phyloP scores from a whole-genome alignment of 2,797 vertebrate genomes.

The Triplophysa yarkandensis region DNA sequence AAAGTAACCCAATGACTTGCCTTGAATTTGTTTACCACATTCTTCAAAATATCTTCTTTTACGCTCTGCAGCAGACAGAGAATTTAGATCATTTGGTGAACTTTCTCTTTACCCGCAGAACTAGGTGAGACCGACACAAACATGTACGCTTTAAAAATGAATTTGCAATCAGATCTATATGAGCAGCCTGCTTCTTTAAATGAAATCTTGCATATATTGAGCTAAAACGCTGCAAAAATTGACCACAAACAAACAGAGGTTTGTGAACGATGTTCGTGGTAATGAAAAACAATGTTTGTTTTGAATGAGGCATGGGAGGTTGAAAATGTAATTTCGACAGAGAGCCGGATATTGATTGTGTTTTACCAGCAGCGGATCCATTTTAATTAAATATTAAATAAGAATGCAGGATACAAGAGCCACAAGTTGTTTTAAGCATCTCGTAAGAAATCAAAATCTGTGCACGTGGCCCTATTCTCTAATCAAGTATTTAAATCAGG shows the following conservation, averaged over 20 bases:
- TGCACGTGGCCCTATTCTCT: slow-evolving; percentile 65
- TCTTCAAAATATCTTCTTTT: no score
- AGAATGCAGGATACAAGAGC: slow-evolving; percentile 68
- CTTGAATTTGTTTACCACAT: no score
- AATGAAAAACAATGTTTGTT: slow-evolving; percentile 74
- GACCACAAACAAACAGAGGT: slow-evolving; percentile 51
- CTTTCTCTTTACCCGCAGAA: no score
- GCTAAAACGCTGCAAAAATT: slow-evolving; percentile 49
- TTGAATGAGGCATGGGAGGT: slow-evolving; percentile 74
- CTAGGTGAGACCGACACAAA: background rate
- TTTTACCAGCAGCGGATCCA: slow-evolving; percentile 79
- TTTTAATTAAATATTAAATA: slow-evolving; percentile 85
- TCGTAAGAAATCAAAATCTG: slow-evolving; percentile 80
- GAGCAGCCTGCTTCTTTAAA: background rate
- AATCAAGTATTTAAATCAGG: slow-evolving; percentile 74
- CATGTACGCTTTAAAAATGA: background rate
- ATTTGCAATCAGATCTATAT: slow-evolving; percentile 11
- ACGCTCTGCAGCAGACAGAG: no score
- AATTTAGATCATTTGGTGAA: no score
- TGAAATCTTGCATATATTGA: slow-evolving; percentile 39
- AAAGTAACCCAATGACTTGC: no score
- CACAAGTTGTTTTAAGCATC: slow-evolving; percentile 67
- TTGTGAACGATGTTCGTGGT: slow-evolving; percentile 57
- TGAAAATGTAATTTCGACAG: slow-evolving; percentile 79
- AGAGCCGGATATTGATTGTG: slow-evolving; percentile 78